These are phyloP conservation scores for Lasius platythorax DNA, from an alignment of 2,888 invertebrate species.

Conservation along the genomic window DNA sequence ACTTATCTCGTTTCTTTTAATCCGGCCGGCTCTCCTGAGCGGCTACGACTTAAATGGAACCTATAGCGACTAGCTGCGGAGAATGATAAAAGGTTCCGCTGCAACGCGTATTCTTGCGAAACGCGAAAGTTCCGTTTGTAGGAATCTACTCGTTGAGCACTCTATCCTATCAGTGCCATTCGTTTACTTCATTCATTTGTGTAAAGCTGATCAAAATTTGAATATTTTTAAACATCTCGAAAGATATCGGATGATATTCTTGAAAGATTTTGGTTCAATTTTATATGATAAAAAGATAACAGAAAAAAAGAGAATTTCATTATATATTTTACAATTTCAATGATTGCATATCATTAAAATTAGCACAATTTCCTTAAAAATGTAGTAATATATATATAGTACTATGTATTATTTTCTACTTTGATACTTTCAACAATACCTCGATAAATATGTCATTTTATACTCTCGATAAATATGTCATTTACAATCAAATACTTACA, in stretches of 20 bases:
- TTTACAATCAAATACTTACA: background rate
- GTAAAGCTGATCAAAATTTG: background rate
- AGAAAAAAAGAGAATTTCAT: background rate
- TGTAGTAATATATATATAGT: background rate
- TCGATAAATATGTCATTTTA: background rate
- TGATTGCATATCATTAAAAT: background rate
- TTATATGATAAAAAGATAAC: background rate
- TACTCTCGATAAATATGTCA: background rate
- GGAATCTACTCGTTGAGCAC: constrained; percentile 7
- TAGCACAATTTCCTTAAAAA: background rate
- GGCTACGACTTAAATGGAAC: constrained; percentile 69
- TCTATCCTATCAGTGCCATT: background rate
- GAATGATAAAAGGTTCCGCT: constrained; percentile 58
- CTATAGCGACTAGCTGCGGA: constrained; percentile 45
- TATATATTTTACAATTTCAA: background rate
- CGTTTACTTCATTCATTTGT: background rate
- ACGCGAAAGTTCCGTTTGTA: constrained; percentile 12
- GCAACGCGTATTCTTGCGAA: constrained; percentile 31
- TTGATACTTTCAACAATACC: background rate
- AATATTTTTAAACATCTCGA: background rate
- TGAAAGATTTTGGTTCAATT: background rate
- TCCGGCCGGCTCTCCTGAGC: constrained; percentile 57
- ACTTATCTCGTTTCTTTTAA: constrained; percentile 69
- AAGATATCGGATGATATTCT: background rate
- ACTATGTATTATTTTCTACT: background rate